A percentile compares a stretch with the other conserved stretches of the same genome.
phyloP scores from a whole-genome alignment of 2,888 invertebrate genomes.

The Schrankia costaestrigalis region DNA sequence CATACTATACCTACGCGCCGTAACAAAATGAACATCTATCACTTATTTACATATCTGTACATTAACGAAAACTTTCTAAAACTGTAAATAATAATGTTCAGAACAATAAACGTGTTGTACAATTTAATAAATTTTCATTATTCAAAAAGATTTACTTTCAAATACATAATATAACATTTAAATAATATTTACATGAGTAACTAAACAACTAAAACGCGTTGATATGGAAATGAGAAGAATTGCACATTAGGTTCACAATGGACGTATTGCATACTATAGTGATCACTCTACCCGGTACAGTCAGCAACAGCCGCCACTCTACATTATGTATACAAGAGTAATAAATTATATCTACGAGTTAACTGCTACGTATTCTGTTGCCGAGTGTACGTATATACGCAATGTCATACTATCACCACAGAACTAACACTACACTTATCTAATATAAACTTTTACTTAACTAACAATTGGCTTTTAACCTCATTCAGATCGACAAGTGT shows the following conservation, averaged over 20 bases:
- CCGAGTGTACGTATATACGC: conserved; percentile 25
- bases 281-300: conserved; percentile 31
- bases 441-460: conserved; percentile 70
- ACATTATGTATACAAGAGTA: too few relatives aligned
- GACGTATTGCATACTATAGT: conserved; percentile 64
- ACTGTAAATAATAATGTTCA: conserved; percentile 67
- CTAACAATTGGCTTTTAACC: conserved; percentile 71
- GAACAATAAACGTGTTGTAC: conserved; percentile 70
- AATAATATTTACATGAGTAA: conserved; percentile 77
- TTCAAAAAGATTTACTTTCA: conserved; percentile 48
- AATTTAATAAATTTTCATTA: conserved; percentile 63
- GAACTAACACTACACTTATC: conserved; percentile 64
- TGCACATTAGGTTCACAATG: conserved; percentile 75
- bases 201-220: conserved; percentile 73
- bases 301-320: too few relatives aligned
- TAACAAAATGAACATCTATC: conserved; percentile 68
- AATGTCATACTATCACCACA: conserved; percentile 32
- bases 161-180: conserved; percentile 60
- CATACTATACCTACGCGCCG: conserved; percentile 34
- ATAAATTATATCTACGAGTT: too few relatives aligned
- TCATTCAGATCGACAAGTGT: conserved; percentile 49
- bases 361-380: conserved; percentile 10
- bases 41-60: conserved; percentile 77
- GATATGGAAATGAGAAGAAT: conserved; percentile 78
- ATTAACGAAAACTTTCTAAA: conserved; percentile 72